Evolutionary conservation across 2,113 vertebrate genomes (phyloP), one percentile per base, ranked within the genome.

Genomic region (Procavia capensis): DNA sequence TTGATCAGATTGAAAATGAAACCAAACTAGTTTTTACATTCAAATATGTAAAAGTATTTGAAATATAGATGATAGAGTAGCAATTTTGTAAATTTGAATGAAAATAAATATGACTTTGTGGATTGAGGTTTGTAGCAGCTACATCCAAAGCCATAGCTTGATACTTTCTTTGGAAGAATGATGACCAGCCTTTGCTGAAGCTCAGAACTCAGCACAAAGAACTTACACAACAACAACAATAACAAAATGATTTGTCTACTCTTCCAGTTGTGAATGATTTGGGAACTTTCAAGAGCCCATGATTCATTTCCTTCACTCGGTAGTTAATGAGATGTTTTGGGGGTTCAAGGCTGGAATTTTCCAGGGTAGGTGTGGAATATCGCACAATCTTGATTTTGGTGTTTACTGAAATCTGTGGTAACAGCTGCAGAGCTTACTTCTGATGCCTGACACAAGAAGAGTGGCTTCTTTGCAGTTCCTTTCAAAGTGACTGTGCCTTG

Each of bases 401-500:
- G 54, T 66, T 81, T 91, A 34, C 90, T 45, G 45, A 14, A 10
- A n/a, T n/a, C n/a, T n/a, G n/a, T 59, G 82, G 45, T 5, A 8
- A 39, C 17, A 83, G 24, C 20, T 41, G 2, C 74, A 31, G 66
- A 61, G 25, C 57, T 94, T 0, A 0, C 41, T 47, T 22, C 82
- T 85, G 96, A 90, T 93, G 89, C 34, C 29, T 5, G 90, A 82
- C 70, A 47, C 45, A 39, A 78, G 83, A 97, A 93, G 57, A 91
- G 27, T 0, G 20, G 36, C 43, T 20, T 88, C 82, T 61, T 93
- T 68, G 64, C 20, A 34, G 50, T 79, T 81, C 41, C 95, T 96
- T 97, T 72, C 64, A 89, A 3, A 91, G 72, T 61, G 90, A 27
- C 45, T 34, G 45, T 19, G 68, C 66, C 76, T 80, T 93, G 72